These are phyloP conservation scores for Cerceris ruficornis DNA, from an alignment of 2,888 invertebrate species.

Conservation along the genomic window DNA sequence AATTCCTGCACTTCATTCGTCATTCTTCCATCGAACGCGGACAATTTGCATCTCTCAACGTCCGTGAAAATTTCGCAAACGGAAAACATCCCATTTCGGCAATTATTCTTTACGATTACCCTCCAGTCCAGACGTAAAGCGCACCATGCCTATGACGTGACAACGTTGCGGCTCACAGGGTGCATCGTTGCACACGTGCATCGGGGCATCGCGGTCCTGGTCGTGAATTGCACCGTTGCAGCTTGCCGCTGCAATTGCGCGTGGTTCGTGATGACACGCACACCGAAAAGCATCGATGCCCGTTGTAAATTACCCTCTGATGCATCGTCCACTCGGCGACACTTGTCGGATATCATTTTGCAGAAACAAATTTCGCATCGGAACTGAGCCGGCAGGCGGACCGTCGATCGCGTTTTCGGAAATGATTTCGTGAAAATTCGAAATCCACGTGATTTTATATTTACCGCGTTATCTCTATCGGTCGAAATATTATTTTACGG, in stretches of 20 bases:
- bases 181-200: slow-evolving; percentile 54
- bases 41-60: too few species aligned
- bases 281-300: slow-evolving; percentile 33
- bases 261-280: slow-evolving; percentile 37
- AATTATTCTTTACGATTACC: not conserved
- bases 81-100: too few species aligned
- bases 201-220: slow-evolving; percentile 37
- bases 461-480: too few species aligned
- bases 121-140: not conserved
- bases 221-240: not conserved
- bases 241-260: slow-evolving; percentile 38
- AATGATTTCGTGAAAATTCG: too few species aligned
- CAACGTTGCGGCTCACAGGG: slow-evolving; percentile 51
- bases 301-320: slow-evolving; percentile 34
- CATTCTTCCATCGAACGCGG: too few species aligned
- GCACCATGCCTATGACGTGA: slow-evolving; percentile 27
- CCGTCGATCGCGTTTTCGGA: too few species aligned
- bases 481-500: too few species aligned
- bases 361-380: not conserved
- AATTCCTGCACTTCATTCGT: too few species aligned
- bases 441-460: too few species aligned
- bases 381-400: not conserved
- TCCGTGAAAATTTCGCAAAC: too few species aligned
- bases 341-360: not conserved
- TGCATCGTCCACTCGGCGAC: slow-evolving; percentile 4